phyloP scores from a whole-genome alignment of 2,113 vertebrate genomes.

The Bufo bufo region DNA sequence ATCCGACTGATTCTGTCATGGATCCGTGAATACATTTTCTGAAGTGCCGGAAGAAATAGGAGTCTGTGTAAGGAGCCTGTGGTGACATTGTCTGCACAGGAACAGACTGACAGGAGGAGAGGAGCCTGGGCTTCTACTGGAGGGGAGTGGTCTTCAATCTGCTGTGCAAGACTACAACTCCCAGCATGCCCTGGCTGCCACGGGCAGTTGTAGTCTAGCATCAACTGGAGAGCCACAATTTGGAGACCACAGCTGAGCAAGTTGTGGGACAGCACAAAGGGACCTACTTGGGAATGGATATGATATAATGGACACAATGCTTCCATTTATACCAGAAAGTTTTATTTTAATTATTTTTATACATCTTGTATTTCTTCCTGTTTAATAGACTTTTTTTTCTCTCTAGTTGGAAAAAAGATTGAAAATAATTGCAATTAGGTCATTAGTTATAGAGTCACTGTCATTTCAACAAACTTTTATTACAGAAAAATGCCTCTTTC shows the following conservation, averaged over 20 bases:
- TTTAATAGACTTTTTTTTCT: no score
- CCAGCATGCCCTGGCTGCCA: not conserved
- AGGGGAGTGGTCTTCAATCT: not conserved
- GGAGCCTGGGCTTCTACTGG: not conserved
- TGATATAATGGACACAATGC: not conserved
- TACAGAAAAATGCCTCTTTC: no score
- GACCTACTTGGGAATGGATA: not conserved
- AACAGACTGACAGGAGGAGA: not conserved
- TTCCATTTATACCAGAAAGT: no score
- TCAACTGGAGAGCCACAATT: no score
- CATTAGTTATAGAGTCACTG: no score
- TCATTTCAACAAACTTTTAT: no score
- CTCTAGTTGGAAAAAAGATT: no score
- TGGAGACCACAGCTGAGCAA: not conserved
- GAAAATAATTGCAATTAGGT: no score
- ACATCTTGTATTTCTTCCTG: no score
- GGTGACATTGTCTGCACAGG: not conserved
- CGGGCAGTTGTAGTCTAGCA: not conserved
- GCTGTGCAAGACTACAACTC: not conserved
- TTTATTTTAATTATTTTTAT: no score
- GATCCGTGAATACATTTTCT: conserved; percentile 10
- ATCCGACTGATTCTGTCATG: conserved; percentile 14
- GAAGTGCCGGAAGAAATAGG: not conserved
- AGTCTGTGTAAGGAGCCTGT: not conserved
- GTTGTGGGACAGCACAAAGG: not conserved